A percentile compares a stretch with the other conserved stretches of the same genome.
Evolutionary conservation across 1,140 invertebrate species (phyloP).

Genomic region (Steinernema feltiae): DNA sequence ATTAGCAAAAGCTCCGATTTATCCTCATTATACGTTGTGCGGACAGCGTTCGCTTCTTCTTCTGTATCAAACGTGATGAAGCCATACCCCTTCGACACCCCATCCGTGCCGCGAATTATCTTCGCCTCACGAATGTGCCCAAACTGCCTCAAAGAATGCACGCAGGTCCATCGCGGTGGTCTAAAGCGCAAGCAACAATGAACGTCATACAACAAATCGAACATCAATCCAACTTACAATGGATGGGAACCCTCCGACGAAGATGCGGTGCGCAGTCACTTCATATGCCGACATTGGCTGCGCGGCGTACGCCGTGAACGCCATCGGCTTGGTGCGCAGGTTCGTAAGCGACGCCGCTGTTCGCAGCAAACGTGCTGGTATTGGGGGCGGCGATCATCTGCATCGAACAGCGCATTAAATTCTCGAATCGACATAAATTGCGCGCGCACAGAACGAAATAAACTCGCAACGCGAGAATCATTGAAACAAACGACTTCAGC

Average conservation of each 20-base stretch:
- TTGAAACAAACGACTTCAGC: not conserved
- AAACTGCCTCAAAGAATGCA: slow-evolving; percentile 24
- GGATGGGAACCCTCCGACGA: slow-evolving; percentile 26
- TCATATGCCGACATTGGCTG: slow-evolving; percentile 18
- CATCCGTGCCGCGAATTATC: slow-evolving; percentile 23
- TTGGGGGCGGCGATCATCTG: not conserved
- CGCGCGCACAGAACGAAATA: not conserved
- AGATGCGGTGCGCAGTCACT: slow-evolving; percentile 23
- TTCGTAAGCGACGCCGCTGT: not conserved
- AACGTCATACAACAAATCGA: not conserved
- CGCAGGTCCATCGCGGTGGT: slow-evolving; percentile 29
- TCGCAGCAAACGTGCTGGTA: not conserved
- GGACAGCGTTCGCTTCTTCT: slow-evolving; percentile 27
- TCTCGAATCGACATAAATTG: not conserved
- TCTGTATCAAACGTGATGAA: slow-evolving; percentile 37
- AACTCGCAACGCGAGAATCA: not conserved
- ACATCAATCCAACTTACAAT: slow-evolving; percentile 9
- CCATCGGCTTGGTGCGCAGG: not conserved
- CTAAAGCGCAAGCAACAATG: slow-evolving; percentile 13
- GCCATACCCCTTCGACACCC: slow-evolving; percentile 33
- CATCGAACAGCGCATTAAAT: not conserved
- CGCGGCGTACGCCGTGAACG: not conserved
- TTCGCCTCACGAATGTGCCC: slow-evolving; percentile 24
- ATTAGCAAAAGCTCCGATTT: not conserved
- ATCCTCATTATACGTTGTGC: not conserved